These are phyloP conservation scores for Saturnia japonica DNA, from an alignment of 2,888 invertebrate species.

Conservation along the genomic window DNA sequence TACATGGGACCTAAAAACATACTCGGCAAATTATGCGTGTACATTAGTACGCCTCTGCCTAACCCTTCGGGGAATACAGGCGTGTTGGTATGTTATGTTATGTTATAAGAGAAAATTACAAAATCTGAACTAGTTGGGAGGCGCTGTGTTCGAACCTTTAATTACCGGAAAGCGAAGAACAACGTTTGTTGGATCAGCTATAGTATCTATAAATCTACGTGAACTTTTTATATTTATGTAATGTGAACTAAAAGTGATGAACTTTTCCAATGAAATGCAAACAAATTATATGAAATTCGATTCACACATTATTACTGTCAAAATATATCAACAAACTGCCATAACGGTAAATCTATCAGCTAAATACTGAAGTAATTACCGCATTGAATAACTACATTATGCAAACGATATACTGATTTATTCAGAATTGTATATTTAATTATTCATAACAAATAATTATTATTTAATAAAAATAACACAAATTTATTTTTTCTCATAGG, in stretches of 20 bases:
- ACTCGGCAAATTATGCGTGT: too few species aligned
- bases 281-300: slow-evolving; percentile 21
- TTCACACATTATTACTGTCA: slow-evolving; percentile 12
- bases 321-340: background rate
- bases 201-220: too few species aligned
- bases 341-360: background rate
- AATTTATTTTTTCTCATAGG: background rate
- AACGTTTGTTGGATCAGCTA: too few species aligned
- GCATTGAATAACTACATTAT: background rate
- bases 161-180: too few species aligned
- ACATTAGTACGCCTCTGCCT: too few species aligned
- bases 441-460: slow-evolving; percentile 2
- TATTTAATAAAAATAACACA: background rate
- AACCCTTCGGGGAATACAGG: too few species aligned
- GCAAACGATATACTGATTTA: background rate
- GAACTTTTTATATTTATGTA: background rate
- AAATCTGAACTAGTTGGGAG: too few species aligned
- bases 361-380: background rate
- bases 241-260: background rate
- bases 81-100: too few species aligned
- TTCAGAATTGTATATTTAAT: background rate
- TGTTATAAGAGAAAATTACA: too few species aligned
- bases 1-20: too few species aligned
- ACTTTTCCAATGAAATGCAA: background rate
- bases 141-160: too few species aligned